Conservation (phyloP, 2,797 vertebrate species). For the Falco berigora region DNA sequence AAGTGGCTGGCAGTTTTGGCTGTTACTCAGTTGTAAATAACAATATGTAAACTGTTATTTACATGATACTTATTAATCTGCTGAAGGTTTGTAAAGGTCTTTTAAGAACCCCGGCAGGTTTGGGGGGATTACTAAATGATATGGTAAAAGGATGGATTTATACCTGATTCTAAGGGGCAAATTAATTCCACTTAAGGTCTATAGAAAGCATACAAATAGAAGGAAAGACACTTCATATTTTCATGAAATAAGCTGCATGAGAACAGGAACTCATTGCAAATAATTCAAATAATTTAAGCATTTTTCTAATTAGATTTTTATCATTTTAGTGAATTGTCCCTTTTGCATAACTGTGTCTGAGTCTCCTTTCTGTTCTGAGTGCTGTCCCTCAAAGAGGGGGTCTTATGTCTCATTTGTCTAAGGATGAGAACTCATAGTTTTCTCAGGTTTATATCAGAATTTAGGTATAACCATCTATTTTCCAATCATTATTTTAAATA, state of each 20-base stretch:
- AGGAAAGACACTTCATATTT: not conserved
- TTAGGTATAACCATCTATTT: not conserved
- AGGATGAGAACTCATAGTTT: not conserved
- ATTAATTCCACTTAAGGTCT: not conserved
- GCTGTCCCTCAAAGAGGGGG: not conserved
- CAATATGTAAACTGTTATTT: not conserved
- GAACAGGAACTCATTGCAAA: not conserved
- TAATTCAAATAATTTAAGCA: not conserved
- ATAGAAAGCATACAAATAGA: not conserved
- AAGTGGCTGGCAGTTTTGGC: not conserved
- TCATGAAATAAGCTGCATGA: not conserved
- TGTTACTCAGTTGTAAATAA: not conserved
- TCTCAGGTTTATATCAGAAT: not conserved
- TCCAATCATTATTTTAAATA: not conserved
- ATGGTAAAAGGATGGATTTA: not conserved
- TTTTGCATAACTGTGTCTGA: not conserved
- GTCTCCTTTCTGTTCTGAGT: not conserved
- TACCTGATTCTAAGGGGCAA: not conserved
- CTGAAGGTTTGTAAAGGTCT: not conserved
- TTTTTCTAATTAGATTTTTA: not conserved
- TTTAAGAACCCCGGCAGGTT: not conserved
- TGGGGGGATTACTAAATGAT: not conserved
- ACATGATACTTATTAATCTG: not conserved
- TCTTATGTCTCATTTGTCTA: not conserved
- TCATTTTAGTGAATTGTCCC: not conserved